Conservation (phyloP, 1,140 invertebrate genomes). For the Nephotettix cincticeps region DNA sequence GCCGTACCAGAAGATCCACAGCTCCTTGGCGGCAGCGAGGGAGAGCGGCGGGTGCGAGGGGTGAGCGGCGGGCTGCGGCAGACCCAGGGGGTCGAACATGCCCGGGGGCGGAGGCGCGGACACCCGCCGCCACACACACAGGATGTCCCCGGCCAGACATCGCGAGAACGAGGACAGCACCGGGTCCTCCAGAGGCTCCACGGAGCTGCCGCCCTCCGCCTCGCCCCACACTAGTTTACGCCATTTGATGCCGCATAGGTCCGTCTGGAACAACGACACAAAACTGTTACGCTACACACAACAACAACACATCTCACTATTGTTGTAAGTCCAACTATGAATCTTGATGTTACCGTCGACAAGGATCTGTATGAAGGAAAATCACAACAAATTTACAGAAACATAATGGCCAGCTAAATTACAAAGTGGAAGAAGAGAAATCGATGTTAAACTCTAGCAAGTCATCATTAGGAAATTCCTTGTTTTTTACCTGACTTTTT, state of each 20-base stretch:
- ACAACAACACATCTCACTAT: no score
- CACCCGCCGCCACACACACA: conserved; percentile 93
- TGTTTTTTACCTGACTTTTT: no score
- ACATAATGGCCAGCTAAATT: no score
- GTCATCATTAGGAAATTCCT: no score
- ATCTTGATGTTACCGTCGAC: no score
- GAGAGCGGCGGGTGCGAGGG: conserved; percentile 66
- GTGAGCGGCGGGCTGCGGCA: conserved; percentile 53
- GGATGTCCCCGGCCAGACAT: conserved; percentile 90
- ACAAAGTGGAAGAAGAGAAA: no score
- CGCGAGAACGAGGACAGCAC: conserved; percentile 90
- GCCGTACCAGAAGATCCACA: conserved; percentile 99
- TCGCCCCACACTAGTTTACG: conserved; percentile 84
- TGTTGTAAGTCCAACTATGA: no score
- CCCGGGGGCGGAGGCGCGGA: conserved; percentile 54
- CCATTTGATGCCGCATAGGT: conserved; percentile 99
- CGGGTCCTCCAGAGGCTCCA: conserved; percentile 85
- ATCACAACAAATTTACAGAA: no score
- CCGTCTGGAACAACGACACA: conserved; percentile 71
- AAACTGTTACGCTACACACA: no score
- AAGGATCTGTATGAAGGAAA: no score
- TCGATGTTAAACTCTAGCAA: no score
- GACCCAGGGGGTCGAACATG: conserved; percentile 56
- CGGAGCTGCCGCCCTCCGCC: conserved; percentile 50
- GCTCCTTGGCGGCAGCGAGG: conserved; percentile 82